Evolutionary conservation across 2,113 vertebrate genomes (phyloP).

Genomic region (Pagrus major): DNA sequence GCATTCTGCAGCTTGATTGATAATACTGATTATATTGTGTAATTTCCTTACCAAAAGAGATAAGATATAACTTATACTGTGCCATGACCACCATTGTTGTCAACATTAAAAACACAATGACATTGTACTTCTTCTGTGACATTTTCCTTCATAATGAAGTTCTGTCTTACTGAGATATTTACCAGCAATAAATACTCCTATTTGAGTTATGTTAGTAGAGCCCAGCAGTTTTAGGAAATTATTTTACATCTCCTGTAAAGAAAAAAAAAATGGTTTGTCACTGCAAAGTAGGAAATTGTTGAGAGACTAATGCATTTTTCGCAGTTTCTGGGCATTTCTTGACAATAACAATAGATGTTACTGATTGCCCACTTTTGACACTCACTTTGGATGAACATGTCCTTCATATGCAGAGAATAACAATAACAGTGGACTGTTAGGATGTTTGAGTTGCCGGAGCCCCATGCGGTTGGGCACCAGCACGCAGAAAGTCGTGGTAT

Average conservation of each 20-base stretch:
- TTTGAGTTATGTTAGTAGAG: neutral
- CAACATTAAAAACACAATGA: too few species aligned
- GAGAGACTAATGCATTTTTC: neutral
- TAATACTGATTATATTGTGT: neutral
- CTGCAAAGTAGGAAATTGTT: neutral
- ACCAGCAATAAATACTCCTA: neutral
- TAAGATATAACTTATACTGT: neutral
- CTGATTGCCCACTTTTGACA: neutral
- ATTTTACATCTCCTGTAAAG: neutral
- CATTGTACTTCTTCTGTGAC: rapidly evolving
- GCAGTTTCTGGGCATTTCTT: neutral
- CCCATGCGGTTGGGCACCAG: too few species aligned
- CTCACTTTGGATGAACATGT: neutral
- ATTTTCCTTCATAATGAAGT: neutral
- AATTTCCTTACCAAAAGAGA: constrained; percentile 3
- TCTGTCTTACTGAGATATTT: neutral
- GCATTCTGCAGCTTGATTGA: neutral
- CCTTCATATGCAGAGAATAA: constrained; percentile 5
- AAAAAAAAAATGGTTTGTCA: neutral
- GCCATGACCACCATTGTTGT: neutral
- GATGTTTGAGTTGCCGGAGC: too few species aligned
- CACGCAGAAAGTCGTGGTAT: too few species aligned
- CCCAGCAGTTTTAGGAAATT: neutral
- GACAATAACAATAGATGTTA: neutral
- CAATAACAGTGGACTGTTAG: too few species aligned